These are phyloP conservation scores for Lycaon pictus DNA, from an alignment of 2,113 vertebrate species.

Conservation along the genomic window DNA sequence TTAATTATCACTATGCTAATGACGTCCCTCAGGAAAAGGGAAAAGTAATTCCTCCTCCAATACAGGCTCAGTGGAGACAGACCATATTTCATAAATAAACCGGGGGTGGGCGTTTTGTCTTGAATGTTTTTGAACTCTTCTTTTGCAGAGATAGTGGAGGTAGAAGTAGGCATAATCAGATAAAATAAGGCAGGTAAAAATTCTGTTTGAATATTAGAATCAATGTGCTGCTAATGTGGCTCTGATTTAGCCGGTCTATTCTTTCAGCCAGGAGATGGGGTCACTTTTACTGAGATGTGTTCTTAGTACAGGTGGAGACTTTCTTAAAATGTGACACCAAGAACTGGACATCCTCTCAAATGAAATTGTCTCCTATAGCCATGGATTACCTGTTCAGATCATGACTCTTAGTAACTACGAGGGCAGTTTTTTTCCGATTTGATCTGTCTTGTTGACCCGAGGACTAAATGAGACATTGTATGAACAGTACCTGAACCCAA, in stretches of 20 bases:
- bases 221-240: rapidly evolving
- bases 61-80: conserved; percentile 45
- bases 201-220: neutral
- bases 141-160: neutral
- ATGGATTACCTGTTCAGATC: neutral
- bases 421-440: neutral
- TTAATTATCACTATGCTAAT: conserved; percentile 76
- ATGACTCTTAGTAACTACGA: neutral
- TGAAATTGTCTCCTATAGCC: neutral
- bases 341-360: neutral
- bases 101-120: conserved; percentile 27
- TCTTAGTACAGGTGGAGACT: neutral
- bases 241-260: neutral
- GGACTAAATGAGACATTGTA: neutral
- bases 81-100: conserved; percentile 55
- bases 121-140: conserved; percentile 64
- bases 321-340: neutral
- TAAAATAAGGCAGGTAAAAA: neutral
- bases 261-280: neutral
- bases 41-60: conserved; percentile 11
- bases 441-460: neutral
- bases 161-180: neutral
- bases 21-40: conserved; percentile 58
- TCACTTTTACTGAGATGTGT: neutral
- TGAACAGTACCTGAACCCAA: neutral